Evolutionary conservation across 2,888 invertebrate species (phyloP), one percentile per base, ranked within the genome.

Genomic region (Masnerella sp.): DNA sequence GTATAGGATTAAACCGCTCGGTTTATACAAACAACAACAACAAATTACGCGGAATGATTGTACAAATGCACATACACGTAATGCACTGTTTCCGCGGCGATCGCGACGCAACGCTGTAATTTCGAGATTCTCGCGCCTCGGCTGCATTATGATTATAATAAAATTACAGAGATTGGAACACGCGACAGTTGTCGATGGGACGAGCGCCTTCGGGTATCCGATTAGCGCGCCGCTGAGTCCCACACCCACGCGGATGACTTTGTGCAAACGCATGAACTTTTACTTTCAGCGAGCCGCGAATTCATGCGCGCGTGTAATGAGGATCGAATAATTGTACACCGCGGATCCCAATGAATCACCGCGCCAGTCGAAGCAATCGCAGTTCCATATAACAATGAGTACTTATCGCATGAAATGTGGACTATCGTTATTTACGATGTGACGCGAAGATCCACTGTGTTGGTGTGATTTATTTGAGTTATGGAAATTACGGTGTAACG

Each of bases 181-280:
- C 67, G 49, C 70, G 70, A 61, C 65, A 65, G 58, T 61, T 45
- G 49, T 65, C 69, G 74, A 65, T 74, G 56, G 49, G 59, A 69
- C 43, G 52, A 32, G 47, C 42, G 59, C 36, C 56, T 18, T 54
- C 12, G 54, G 65, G 65, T 74, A 67, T 71, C 68, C 68, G 75
- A 71, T 75, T 75, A 71, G 64, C 28, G 22, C 51, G 18, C 51
- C 51, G 32, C 34, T 28, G 32, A 51, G 62, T 75, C 75, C 61
- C 69, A 75, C 75, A 59, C 72, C 75, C 54, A 75, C 75, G 69
- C 64, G 38, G 68, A 69, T 74, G 73, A 74, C 73, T 74, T 62
- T 49, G 68, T 64, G 62, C 54, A 74, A 74, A 74, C 28, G 59
- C 22, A 58, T 25, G 47, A 62, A 70, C 75, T 75, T 75, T 75